Percentiles rank a stretch among this genome's conserved stretches.
Conservation (phyloP, 2,888 invertebrate genomes). For the Charanyca ferruginea region DNA sequence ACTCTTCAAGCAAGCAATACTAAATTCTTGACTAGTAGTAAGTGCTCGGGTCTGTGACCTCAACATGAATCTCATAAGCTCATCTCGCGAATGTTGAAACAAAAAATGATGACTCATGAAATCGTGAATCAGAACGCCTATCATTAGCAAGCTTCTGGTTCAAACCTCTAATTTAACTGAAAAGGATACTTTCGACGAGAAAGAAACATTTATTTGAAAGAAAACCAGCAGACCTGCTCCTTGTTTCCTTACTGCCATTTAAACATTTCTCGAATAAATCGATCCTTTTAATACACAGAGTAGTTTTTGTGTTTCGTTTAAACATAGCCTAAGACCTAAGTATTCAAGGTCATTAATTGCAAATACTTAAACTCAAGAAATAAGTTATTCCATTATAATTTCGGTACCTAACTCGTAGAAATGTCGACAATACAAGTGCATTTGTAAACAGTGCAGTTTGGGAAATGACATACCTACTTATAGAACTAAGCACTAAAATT, state of each 20-base stretch:
- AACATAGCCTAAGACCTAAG: too few relatives aligned
- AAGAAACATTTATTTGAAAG: neutral
- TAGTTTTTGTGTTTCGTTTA: too few relatives aligned
- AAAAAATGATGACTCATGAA: constrained; percentile 49
- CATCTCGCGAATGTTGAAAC: constrained; percentile 46
- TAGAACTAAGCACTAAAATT: neutral
- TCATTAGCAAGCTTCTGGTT: constrained; percentile 47
- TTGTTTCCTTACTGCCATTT: neutral
- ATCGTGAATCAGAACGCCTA: constrained; percentile 46
- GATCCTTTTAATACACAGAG: neutral
- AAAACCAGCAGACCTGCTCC: constrained; percentile 1
- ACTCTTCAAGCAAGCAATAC: neutral
- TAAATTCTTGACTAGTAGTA: constrained; percentile 3
- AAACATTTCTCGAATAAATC: neutral
- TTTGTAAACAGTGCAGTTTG: neutral
- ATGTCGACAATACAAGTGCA: too few relatives aligned
- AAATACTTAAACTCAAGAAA: too few relatives aligned
- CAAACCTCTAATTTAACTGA: constrained; percentile 43
- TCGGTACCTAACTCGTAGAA: too few relatives aligned
- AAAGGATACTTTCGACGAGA: constrained; percentile 32
- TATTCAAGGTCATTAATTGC: too few relatives aligned
- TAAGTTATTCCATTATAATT: too few relatives aligned
- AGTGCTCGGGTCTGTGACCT: constrained; percentile 46
- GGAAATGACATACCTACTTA: too few relatives aligned
- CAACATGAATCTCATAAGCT: constrained; percentile 46